Percentiles rank a stretch among this genome's conserved stretches.
phyloP scores from a whole-genome alignment of 2,797 vertebrate species.

The Protonibea diacanthus region DNA sequence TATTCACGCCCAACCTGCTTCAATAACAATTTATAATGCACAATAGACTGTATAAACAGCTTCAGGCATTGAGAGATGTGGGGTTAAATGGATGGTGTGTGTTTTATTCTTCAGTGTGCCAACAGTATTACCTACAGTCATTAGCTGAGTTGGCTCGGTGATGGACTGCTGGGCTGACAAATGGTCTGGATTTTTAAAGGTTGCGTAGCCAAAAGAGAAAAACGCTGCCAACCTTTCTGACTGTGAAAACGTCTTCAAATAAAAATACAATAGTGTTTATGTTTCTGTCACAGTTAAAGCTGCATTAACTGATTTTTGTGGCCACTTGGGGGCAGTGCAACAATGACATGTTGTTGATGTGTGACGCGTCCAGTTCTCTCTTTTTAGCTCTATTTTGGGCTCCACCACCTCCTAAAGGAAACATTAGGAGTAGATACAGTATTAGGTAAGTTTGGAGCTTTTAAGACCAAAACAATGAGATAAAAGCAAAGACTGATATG shows the following conservation, averaged over 20 bases:
- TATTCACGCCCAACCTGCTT: constrained; percentile 29
- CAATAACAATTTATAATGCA: constrained; percentile 37
- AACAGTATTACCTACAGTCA: constrained; percentile 55
- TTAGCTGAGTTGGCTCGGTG: constrained; percentile 42
- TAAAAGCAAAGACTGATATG: no score
- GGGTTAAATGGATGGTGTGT: constrained; percentile 43
- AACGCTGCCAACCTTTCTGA: constrained; percentile 50
- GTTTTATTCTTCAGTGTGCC: constrained; percentile 37
- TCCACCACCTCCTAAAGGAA: not conserved
- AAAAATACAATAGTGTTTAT: constrained; percentile 13
- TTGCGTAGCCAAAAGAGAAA: constrained; percentile 34
- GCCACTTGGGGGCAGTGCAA: not conserved
- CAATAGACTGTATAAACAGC: constrained; percentile 35
- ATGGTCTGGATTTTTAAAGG: constrained; percentile 30
- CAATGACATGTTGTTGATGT: not conserved
- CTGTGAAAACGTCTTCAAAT: constrained; percentile 37
- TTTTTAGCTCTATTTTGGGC: not conserved
- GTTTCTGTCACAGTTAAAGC: not conserved
- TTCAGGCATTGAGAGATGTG: constrained; percentile 29
- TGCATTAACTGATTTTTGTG: not conserved
- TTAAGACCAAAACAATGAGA: no score
- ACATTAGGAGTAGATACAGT: no score
- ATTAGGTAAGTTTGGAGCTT: no score
- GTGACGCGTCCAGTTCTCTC: not conserved
- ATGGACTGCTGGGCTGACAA: constrained; percentile 46